Conservation (phyloP, 2,888 invertebrate genomes). For the Napeogenes sylphis region DNA sequence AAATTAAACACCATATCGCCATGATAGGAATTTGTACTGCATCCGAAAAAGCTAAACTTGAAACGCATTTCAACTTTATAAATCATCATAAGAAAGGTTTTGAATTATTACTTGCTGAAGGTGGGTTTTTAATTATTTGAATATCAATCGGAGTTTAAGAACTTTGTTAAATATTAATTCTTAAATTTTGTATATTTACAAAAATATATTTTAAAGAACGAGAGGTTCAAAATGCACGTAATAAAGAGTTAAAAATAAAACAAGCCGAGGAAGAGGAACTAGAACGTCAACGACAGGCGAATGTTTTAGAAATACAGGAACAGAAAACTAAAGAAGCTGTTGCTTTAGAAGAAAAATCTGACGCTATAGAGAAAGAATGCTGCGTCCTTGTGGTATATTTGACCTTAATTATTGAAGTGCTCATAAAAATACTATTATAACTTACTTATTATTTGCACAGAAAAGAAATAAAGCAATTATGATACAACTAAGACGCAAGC, state of each 20-base stretch:
- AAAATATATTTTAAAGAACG: conserved; percentile 9
- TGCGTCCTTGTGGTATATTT: conserved; percentile 51
- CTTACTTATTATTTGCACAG: conserved; percentile 39
- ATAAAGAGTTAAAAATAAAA: conserved; percentile 43
- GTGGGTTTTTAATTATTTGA: conserved; percentile 29
- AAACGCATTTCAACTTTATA: conserved; percentile 42
- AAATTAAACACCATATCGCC: conserved; percentile 47
- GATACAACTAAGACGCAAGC: conserved; percentile 58
- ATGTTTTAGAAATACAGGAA: conserved; percentile 43
- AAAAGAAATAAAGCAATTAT: conserved; percentile 70
- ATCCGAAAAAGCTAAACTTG: conserved; percentile 54
- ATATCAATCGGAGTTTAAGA: background rate
- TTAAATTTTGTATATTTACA: background rate
- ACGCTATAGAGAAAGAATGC: conserved; percentile 56
- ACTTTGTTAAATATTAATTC: background rate
- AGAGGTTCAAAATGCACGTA: conserved; percentile 17
- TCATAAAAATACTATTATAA: background rate
- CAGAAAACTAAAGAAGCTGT: conserved; percentile 41
- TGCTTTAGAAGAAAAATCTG: conserved; percentile 48
- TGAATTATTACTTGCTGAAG: conserved; percentile 47
- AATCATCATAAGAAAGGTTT: conserved; percentile 45
- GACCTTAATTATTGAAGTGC: too few relatives aligned
- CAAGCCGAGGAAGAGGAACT: conserved; percentile 45
- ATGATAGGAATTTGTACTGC: conserved; percentile 53
- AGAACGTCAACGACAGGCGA: conserved; percentile 41